Base-by-base conservation (phyloP, 2,113 vertebrate genomes). In the Urocitellus parryii region DNA sequence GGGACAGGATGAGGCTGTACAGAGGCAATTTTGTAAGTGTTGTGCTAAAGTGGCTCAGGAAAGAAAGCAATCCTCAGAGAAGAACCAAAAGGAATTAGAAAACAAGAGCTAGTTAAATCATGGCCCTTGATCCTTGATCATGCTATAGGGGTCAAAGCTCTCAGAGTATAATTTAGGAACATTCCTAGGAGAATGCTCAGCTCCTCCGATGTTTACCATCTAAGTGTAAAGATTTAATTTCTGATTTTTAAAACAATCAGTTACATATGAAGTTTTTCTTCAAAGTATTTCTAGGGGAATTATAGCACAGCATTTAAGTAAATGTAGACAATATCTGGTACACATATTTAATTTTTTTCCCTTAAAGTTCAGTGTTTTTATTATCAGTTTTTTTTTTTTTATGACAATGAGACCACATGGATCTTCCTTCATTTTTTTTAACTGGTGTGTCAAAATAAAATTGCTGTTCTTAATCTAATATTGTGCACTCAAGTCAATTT, bases 1-100 rank as follows among this genome's bases (percentile, higher is more conserved):
- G 98, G 98, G 97, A 85, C 96, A 97, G 98, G 98, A 93, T 97
- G 96, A 91, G 92, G 97, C 95, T 97, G 97, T 96, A 99, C 97
- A 98, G 98, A 98, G 93, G 98, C 97, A 96, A 98, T 98, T 98
- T 98, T 48, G 1, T 98, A 96, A 98, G 98, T 89, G 94, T 98
- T 99, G 98, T 99, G 98, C 99, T 99, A 98, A 97, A 98, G 86
- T 97, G 95, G 97, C 98, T 98, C 98, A 98, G 96, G 96, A 98
- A 92, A 97, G 92, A 98, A 85, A 98, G 91, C 80, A 80, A 96
- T 45, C 84, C 65, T 94, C 87, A 95, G 87, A 96, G 79, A 90
- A 91, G 80, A 85, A 96, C 48, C 88, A 92, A 95, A 42, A 89
- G 94, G 67, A 96, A 93, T 77, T 82, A 94, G 53, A 93, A 72